Conservation (phyloP, 2,888 invertebrate genomes). For the Brachypalpus laphriformis region DNA sequence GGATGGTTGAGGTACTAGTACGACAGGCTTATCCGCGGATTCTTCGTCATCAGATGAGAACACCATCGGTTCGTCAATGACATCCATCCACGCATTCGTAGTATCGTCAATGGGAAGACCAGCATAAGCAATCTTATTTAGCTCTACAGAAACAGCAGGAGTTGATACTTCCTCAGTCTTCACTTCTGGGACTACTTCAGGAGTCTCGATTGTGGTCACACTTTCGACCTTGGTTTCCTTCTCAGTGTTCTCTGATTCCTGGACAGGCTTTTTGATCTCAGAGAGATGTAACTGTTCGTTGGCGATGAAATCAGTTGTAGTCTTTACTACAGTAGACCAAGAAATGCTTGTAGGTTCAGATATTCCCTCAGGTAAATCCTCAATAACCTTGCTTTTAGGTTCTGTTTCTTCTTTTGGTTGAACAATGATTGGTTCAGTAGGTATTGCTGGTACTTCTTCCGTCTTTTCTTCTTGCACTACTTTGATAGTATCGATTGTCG, state of each 20-base stretch:
- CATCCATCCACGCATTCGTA: constrained; percentile 79
- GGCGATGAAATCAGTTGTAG: too few relatives aligned
- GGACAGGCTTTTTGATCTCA: too few relatives aligned
- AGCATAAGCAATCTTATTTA: constrained; percentile 73
- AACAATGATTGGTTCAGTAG: neutral
- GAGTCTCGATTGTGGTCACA: neutral
- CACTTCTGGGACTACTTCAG: neutral
- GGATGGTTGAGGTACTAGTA: neutral
- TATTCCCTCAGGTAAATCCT: too few relatives aligned
- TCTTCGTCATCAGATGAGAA: constrained; percentile 80
- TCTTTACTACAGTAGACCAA: too few relatives aligned
- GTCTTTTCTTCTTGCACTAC: neutral
- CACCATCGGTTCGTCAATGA: constrained; percentile 81
- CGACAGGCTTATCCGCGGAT: too few relatives aligned
- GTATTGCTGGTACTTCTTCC: neutral
- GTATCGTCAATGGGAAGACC: constrained; percentile 79
- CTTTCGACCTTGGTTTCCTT: neutral
- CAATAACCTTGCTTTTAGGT: neutral
- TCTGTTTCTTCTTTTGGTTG: neutral
- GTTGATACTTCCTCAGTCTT: neutral
- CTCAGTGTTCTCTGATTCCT: too few relatives aligned
- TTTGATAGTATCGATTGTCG: neutral
- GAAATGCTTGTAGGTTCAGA: too few relatives aligned
- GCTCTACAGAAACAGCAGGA: too few relatives aligned
- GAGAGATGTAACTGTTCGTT: too few relatives aligned